These are phyloP conservation scores for Bradypodion ventrale DNA, from an alignment of 2,797 vertebrate species.

Conservation along the genomic window DNA sequence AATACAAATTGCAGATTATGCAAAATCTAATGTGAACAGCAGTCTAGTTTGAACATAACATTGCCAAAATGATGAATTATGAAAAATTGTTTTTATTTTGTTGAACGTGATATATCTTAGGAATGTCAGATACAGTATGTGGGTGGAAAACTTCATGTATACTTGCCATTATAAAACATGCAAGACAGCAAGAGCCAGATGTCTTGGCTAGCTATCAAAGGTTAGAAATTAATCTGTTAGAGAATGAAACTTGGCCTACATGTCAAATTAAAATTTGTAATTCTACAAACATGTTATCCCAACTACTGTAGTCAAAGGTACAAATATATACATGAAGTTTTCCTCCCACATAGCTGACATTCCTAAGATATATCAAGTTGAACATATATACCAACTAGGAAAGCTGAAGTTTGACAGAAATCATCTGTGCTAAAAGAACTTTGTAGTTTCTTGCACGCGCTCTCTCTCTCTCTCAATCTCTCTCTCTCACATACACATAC, in stretches of 20 bases:
- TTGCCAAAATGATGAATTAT: background rate
- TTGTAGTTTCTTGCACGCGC: too few relatives aligned
- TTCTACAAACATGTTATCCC: background rate
- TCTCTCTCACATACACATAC: too few relatives aligned
- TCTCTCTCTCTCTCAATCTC: too few relatives aligned
- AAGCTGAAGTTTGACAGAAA: too few relatives aligned
- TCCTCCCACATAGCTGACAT: too few relatives aligned
- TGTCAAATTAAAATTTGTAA: background rate
- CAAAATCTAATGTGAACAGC: constrained; percentile 30
- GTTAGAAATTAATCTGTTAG: background rate
- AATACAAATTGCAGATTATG: constrained; percentile 41
- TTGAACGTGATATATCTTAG: rapidly evolving
- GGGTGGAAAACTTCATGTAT: background rate
- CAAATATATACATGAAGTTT: background rate
- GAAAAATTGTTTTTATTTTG: background rate
- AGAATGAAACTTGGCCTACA: background rate
- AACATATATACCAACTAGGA: too few relatives aligned
- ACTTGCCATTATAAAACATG: background rate
- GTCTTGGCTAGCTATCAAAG: constrained; percentile 4
- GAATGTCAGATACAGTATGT: background rate
- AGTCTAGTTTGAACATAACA: background rate
- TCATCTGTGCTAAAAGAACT: too few relatives aligned
- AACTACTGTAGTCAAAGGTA: background rate
- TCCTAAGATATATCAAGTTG: too few relatives aligned
- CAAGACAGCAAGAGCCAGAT: background rate